Base-by-base conservation (phyloP, 1,140 invertebrate genomes). In the Meloidogyne floridensis region DNA sequence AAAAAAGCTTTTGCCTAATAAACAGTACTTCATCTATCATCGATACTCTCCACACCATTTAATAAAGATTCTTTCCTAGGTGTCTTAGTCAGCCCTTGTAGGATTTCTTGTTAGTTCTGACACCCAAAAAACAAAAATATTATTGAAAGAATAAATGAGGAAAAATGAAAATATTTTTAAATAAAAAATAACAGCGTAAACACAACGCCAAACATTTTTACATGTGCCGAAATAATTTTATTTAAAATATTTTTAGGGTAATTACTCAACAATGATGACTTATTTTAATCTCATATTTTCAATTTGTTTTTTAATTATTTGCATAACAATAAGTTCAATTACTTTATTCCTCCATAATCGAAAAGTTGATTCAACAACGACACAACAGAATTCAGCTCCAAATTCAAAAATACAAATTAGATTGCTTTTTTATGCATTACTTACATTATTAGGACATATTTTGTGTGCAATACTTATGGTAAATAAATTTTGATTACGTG, bases 361-460 rank as follows among this genome's bases (percentile, higher is more conserved):
- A 15, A 59, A 59, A 59, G 13, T 3, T 59, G 13, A n/a, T 15
- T 15, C 56, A 59, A 59, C 13, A 59, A 59, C 15, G 32, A 32
- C 32, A 32, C 32, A 32, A 59, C 11, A 59, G 5, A 59, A 59
- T 59, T 59, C 56, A 15, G 15, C 56, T 15, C 3, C 13, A 59
- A 59, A 59, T 59, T 59, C 72, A 53, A 73, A 73, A 73, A 73
- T 53, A n/a, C 42, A 73, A 53, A 73, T 47, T 47, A 73, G 15
- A 53, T 53, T 73, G 15, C 15, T 73, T 13, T 53, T 73, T 53
- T 73, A 73, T 53, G 51, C 72, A n/a, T 53, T 73, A 53, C 11
- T 73, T 53, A 73, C 72, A 13, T 53, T 73, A 53, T 53, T 73
- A 15, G 72, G 72, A 43, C 72, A 73, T 53, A 15, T 73, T 43